Evolutionary conservation across 2,888 invertebrate species (phyloP).

Genomic region (Nephrotoma guestfalica): DNA sequence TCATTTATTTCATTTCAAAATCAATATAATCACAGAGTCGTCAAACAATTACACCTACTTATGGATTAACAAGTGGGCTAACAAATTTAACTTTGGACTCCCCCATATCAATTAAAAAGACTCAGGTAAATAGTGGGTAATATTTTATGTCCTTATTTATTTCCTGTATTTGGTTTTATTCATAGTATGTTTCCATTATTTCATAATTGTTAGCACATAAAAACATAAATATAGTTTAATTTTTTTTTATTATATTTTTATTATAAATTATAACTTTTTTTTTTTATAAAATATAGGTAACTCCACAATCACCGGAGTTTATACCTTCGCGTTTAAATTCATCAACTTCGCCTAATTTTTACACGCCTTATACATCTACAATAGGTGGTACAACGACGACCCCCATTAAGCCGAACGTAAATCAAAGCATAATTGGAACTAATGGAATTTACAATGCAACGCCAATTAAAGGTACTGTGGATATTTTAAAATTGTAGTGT

Average conservation of each 20-base stretch:
- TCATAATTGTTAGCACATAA: not conserved
- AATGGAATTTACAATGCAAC: not conserved
- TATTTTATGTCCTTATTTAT: not conserved
- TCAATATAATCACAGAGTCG: conserved; percentile 21
- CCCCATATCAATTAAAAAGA: conserved; percentile 28
- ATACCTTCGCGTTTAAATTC: conserved; percentile 34
- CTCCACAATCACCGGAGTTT: conserved; percentile 38
- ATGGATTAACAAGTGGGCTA: conserved; percentile 28
- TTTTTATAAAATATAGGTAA: conserved; percentile 21
- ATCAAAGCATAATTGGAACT: conserved; percentile 5
- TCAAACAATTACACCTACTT: conserved; percentile 30
- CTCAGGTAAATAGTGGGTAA: conserved; percentile 25
- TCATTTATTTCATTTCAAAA: not conserved
- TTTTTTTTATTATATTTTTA: not conserved
- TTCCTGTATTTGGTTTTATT: not conserved
- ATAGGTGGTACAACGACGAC: conserved; percentile 18
- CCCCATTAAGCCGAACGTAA: conserved; percentile 12
- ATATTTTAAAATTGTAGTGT: not conserved
- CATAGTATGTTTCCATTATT: not conserved
- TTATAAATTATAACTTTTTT: not conserved
- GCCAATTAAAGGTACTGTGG: not conserved
- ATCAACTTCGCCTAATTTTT: conserved; percentile 25
- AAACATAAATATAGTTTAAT: not conserved
- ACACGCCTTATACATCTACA: conserved; percentile 25
- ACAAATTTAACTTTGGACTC: conserved; percentile 30